phyloP scores from a whole-genome alignment of 2,888 invertebrate genomes.

The Nowickia ferox region DNA sequence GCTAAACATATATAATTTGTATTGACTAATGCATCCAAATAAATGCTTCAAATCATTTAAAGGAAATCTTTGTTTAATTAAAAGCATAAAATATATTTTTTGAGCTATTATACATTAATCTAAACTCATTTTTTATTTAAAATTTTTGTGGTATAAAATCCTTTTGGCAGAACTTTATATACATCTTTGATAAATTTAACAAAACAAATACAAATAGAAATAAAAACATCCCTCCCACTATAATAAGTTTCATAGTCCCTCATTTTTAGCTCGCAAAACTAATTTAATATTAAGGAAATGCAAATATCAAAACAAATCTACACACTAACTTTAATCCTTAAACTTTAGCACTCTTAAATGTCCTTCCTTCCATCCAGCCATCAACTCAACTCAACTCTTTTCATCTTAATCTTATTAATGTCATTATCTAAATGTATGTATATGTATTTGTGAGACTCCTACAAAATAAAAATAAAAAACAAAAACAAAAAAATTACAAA shows the following conservation, averaged over 20 bases:
- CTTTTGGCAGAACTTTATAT: constrained; percentile 36
- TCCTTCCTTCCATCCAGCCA: constrained; percentile 47
- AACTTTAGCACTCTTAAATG: constrained; percentile 63
- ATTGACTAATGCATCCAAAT: background rate
- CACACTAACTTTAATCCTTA: constrained; percentile 46
- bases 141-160: background rate
- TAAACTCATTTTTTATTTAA: background rate
- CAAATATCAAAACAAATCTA: constrained; percentile 41
- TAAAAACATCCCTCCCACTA: constrained; percentile 18
- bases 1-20: background rate
- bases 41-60: constrained; percentile 26
- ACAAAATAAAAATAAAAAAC: constrained; percentile 1
- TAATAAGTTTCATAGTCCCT: constrained; percentile 3
- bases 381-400: constrained; percentile 24
- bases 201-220: constrained; percentile 26
- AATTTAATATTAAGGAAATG: constrained; percentile 51
- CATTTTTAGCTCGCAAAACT: constrained; percentile 33
- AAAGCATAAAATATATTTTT: constrained; percentile 36
- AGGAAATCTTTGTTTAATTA: background rate
- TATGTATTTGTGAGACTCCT: constrained; percentile 57
- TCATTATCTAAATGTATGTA: constrained; percentile 59
- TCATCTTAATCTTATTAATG: constrained; percentile 52
- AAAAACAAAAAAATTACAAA: constrained; percentile 3
- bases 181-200: constrained; percentile 5
- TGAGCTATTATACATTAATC: constrained; percentile 28